A percentile compares a stretch with the other conserved stretches of the same genome.
Evolutionary conservation across 2,888 invertebrate species (phyloP).

Genomic region (Andricus quercusramuli): DNA sequence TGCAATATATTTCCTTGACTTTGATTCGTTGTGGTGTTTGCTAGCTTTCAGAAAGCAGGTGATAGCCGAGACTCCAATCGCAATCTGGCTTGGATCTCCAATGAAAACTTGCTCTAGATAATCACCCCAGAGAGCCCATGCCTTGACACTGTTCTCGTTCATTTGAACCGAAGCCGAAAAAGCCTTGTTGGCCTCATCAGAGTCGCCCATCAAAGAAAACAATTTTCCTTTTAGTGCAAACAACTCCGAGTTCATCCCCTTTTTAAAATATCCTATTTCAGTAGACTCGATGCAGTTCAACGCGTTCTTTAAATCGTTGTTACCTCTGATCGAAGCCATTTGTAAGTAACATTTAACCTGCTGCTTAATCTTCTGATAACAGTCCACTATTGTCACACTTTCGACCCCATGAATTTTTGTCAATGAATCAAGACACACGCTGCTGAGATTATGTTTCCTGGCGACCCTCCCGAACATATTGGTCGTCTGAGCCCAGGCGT

Average conservation of each 20-base stretch:
- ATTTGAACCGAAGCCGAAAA: slow-evolving; percentile 97
- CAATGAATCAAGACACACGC: slow-evolving; percentile 93
- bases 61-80: slow-evolving; percentile 92
- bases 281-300: background rate
- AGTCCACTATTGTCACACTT: slow-evolving; percentile 97
- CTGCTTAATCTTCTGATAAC: slow-evolving; percentile 97
- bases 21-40: slow-evolving; percentile 96
- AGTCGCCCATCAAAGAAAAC: slow-evolving; percentile 91
- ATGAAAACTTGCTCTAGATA: slow-evolving; percentile 96
- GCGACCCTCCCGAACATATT: slow-evolving; percentile 98
- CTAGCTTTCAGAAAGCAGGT: slow-evolving; percentile 97
- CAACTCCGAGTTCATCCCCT: slow-evolving; percentile 97
- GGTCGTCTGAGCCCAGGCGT: slow-evolving; percentile 95
- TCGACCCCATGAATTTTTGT: slow-evolving; percentile 97
- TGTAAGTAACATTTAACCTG: slow-evolving; percentile 98
- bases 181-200: slow-evolving; percentile 97
- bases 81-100: slow-evolving; percentile 87
- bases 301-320: slow-evolving; percentile 91
- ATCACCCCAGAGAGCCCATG: slow-evolving; percentile 99
- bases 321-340: slow-evolving; percentile 89
- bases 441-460: slow-evolving; percentile 94
- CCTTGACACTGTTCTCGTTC: slow-evolving; percentile 94
- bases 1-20: slow-evolving; percentile 95
- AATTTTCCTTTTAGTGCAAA: slow-evolving; percentile 95
- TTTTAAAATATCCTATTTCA: slow-evolving; percentile 90